A percentile compares a stretch with the other conserved stretches of the same genome.
Evolutionary conservation across 2,888 invertebrate genomes (phyloP).

Genomic region (Drosophila atripex): DNA sequence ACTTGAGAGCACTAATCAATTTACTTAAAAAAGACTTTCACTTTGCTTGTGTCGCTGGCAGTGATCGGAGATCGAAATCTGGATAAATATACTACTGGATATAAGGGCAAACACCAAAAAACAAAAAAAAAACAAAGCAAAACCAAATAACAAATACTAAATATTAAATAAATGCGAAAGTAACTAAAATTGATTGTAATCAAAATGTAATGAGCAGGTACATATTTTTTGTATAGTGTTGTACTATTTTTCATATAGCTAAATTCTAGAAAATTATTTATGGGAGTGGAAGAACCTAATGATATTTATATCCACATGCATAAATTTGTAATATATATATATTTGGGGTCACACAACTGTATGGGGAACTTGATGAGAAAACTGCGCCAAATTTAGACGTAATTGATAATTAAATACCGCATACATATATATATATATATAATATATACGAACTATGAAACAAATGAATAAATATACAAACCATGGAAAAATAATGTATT

Average conservation of each 20-base stretch:
- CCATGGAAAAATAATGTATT: slow-evolving; percentile 50
- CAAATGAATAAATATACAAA: slow-evolving; percentile 45
- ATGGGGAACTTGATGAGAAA: slow-evolving; percentile 49
- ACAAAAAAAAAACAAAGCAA: neutral
- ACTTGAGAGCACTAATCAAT: slow-evolving; percentile 46
- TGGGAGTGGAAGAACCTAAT: slow-evolving; percentile 32
- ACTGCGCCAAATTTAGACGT: slow-evolving; percentile 73
- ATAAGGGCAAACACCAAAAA: slow-evolving; percentile 57
- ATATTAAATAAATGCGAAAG: slow-evolving; percentile 8
- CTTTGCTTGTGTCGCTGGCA: slow-evolving; percentile 64
- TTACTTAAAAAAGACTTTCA: slow-evolving; percentile 72
- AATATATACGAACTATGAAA: slow-evolving; percentile 36
- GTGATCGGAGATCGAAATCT: slow-evolving; percentile 49
- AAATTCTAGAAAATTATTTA: slow-evolving; percentile 35
- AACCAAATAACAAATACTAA: slow-evolving; percentile 22
- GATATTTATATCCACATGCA: slow-evolving; percentile 52
- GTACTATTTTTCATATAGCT: slow-evolving; percentile 63
- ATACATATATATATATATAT: slow-evolving; percentile 22
- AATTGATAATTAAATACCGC: slow-evolving; percentile 46
- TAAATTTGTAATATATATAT: slow-evolving; percentile 47
- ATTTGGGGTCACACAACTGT: slow-evolving; percentile 45
- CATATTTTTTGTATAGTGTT: slow-evolving; percentile 77
- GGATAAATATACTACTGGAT: slow-evolving; percentile 31
- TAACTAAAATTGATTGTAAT: slow-evolving; percentile 31
- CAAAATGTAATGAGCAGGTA: slow-evolving; percentile 41